These are phyloP conservation scores for Apocheima hispidaria DNA, from an alignment of 2,888 invertebrate species.

Conservation along the genomic window DNA sequence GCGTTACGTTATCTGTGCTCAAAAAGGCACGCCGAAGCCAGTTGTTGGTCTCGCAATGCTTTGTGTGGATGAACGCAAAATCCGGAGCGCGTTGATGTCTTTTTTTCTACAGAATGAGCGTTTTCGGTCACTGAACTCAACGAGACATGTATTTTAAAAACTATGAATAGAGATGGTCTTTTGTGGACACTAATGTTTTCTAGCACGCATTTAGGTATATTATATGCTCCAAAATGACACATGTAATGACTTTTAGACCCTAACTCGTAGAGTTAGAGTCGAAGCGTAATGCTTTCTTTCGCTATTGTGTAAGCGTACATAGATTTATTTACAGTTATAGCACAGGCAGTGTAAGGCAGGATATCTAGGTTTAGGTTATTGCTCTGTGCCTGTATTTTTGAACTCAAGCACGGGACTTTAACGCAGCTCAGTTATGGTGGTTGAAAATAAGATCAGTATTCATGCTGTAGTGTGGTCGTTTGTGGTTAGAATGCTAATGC, in stretches of 20 bases:
- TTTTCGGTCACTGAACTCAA: constrained; percentile 46
- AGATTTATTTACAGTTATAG: constrained; percentile 37
- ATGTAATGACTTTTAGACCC: constrained; percentile 31
- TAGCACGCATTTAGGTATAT: constrained; percentile 32
- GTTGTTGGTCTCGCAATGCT: constrained; percentile 33
- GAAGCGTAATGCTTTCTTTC: constrained; percentile 24
- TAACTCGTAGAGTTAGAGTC: constrained; percentile 32
- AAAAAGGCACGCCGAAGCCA: constrained; percentile 23
- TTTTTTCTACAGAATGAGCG: constrained; percentile 44
- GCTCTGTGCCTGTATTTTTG: constrained; percentile 34
- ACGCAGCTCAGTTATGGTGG: constrained; percentile 25
- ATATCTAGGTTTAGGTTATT: constrained; percentile 37
- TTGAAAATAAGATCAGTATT: constrained; percentile 36
- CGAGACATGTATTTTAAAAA: constrained; percentile 39
- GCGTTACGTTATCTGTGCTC: constrained; percentile 3
- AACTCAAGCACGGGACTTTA: constrained; percentile 28
- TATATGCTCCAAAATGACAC: constrained; percentile 33
- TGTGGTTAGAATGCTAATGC: constrained; percentile 35
- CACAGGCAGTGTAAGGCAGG: constrained; percentile 27
- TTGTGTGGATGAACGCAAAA: constrained; percentile 44
- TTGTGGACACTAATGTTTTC: constrained; percentile 40
- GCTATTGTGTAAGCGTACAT: constrained; percentile 34
- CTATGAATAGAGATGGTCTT: constrained; percentile 37
- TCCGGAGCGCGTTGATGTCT: constrained; percentile 46
- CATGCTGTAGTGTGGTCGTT: constrained; percentile 13